These are phyloP conservation scores for Sitta europaea DNA, from an alignment of 2,113 vertebrate genomes.

Conservation along the genomic window DNA sequence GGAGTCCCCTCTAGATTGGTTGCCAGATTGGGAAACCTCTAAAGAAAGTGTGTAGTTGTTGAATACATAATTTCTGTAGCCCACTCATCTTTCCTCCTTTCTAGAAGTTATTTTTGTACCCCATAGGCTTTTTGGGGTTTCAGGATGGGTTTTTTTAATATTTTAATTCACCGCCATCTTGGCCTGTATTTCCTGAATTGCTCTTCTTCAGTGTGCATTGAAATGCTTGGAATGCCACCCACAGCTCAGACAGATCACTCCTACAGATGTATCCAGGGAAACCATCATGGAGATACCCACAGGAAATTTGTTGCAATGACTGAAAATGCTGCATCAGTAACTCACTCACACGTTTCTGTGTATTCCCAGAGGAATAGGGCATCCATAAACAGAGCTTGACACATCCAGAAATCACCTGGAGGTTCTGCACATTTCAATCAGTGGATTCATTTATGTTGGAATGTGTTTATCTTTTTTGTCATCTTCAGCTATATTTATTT, in stretches of 20 bases:
- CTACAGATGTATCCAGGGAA: conserved; percentile 39
- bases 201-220: neutral
- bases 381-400: neutral
- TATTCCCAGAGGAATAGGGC: neutral
- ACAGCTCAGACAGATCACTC: conserved; percentile 4
- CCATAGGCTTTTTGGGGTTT: neutral
- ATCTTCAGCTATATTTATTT: neutral
- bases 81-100: neutral
- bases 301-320: neutral
- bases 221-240: conserved; percentile 43
- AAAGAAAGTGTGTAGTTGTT: neutral
- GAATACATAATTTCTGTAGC: neutral
- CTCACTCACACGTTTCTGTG: neutral
- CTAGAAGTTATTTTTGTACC: neutral
- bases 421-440: neutral
- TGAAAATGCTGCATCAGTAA: neutral
- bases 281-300: neutral
- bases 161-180: neutral
- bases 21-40: neutral
- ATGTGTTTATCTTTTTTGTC: neutral
- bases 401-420: neutral
- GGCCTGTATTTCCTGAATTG: neutral
- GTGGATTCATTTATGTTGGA: neutral
- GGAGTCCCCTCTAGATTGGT: neutral
- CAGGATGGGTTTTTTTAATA: neutral